Conservation (phyloP, 2,113 vertebrate species). For the Oenanthe melanoleuca region DNA sequence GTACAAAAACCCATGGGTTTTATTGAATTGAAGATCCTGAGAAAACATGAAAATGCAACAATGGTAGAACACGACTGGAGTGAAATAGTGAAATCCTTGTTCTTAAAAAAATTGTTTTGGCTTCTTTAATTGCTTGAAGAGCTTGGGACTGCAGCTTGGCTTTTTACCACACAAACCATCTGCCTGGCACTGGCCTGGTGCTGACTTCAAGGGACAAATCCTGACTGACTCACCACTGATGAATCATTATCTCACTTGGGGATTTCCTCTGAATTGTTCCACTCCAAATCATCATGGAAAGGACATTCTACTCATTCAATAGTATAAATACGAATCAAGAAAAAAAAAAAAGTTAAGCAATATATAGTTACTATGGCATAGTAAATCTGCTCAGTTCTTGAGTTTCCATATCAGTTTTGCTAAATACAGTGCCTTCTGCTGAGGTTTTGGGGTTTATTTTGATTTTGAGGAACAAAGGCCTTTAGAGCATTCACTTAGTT, state of each 20-base stretch:
- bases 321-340: not conserved
- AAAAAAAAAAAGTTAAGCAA: not conserved
- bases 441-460: not conserved
- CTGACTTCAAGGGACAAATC: constrained; percentile 6
- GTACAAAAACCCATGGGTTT: not conserved
- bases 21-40: not conserved
- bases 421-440: not conserved
- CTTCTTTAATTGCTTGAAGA: not conserved
- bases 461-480: not conserved
- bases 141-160: not conserved
- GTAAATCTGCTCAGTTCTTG: not conserved
- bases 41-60: not conserved
- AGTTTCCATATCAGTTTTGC: not conserved
- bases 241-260: constrained; percentile 1
- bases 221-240: not conserved
- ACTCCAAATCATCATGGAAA: not conserved
- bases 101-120: not conserved
- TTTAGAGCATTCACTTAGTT: not conserved
- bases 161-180: not conserved
- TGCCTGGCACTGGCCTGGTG: not conserved
- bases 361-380: not conserved
- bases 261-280: constrained; percentile 29
- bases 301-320: not conserved
- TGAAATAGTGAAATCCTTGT: not conserved
- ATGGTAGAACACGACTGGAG: not conserved